Evolutionary conservation across 2,113 vertebrate species (phyloP), one percentile per base, ranked within the genome.

Genomic region (Nannospalax galili): DNA sequence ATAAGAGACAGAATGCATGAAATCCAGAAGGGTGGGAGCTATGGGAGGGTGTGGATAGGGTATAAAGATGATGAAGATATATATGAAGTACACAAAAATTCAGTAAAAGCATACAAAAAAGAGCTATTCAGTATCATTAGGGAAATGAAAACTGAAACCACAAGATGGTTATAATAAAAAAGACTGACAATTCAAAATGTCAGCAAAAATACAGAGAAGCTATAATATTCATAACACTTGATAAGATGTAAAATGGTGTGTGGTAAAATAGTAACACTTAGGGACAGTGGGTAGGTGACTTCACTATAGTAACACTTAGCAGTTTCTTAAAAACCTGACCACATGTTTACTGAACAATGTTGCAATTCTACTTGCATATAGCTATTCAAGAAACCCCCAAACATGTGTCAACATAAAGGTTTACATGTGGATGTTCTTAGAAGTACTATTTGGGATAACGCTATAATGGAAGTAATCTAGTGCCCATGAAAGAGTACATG

Each of bases 311-410:
- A 80, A 85, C 67, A 67, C 22, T 85, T 72, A 42, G 35, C 19
- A 67, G 7, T 92, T 79, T 92, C 65, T 94, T 85, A 77, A 73
- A 89, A 84, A 88, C 4, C 48, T 73, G 40, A 62, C 85, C 72
- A 87, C 17, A 78, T 40, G 60, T 35, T 64, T 92, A 84, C 1
- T 3, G 37, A 12, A 67, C n/a, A 30, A 48, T 30, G 3, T 9
- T 40, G 24, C 60, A 75, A 77, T 62, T 95, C 40, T 28, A 93
- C 7, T 77, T 22, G 14, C 17, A 65, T 12, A 17, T 79, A 74
- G 79, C 8, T 67, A 58, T 37, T 81, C 22, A 89, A 82, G 10
- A 75, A 56, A 95, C 73, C 52, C 72, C 7, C 78, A 84, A 72
- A 88, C 30, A 74, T 52, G 30, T 56, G 62, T 67, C 45, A 32